Evolutionary conservation across 2,888 invertebrate species (phyloP).

Genomic region (Apamea epomidion): DNA sequence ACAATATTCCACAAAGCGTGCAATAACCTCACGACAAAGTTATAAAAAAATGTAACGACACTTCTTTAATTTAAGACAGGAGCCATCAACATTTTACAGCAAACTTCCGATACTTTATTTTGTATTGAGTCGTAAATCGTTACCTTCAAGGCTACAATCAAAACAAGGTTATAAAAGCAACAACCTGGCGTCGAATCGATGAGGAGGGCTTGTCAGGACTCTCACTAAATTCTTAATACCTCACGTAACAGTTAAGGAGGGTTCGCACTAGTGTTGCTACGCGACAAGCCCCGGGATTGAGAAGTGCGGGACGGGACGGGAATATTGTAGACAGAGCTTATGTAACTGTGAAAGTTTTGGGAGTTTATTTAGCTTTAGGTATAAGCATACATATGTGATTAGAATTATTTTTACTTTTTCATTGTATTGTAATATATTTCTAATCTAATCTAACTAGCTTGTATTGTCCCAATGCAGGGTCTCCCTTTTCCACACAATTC

Average conservation of each 20-base stretch:
- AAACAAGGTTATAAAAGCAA: conserved; percentile 72
- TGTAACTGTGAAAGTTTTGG: conserved; percentile 6
- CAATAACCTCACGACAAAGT: conserved; percentile 39
- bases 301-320: conserved; percentile 68
- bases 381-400: background rate
- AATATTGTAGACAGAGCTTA: conserved; percentile 28
- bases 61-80: conserved; percentile 59
- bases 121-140: conserved; percentile 62
- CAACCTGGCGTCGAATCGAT: conserved; percentile 69
- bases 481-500: too few species aligned
- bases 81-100: conserved; percentile 58
- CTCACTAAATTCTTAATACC: conserved; percentile 90
- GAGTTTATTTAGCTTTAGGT: background rate
- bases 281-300: conserved; percentile 54
- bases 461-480: too few species aligned
- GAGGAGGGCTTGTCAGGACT: conserved; percentile 74
- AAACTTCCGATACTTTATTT: conserved; percentile 58
- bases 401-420: background rate
- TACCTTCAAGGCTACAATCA: conserved; percentile 68
- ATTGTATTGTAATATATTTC: background rate
- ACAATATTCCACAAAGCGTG: conserved; percentile 20
- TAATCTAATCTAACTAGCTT: too few species aligned
- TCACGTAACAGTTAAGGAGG: conserved; percentile 89
- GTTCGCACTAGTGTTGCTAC: conserved; percentile 75
- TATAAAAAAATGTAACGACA: conserved; percentile 53